Evolutionary conservation across 2,888 invertebrate species (phyloP), one percentile per base, ranked within the genome.

Genomic region (Sussaba pulchella): DNA sequence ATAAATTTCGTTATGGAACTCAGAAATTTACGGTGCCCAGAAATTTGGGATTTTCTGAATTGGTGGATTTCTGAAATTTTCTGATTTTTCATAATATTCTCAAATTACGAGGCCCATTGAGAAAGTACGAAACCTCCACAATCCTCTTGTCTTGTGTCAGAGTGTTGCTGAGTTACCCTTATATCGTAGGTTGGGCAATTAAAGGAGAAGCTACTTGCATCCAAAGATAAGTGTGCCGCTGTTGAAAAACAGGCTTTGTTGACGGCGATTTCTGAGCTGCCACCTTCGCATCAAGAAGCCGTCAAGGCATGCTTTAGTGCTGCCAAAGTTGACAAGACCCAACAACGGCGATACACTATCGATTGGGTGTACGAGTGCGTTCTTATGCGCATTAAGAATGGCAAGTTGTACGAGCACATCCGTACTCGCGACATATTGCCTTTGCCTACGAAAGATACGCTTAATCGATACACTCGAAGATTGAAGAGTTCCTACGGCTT

Each of bases 331-430:
- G 41, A 78, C 14, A 82, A 82, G 9, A 59, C 41, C 5, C 47
- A 45, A 24, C 57, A 57, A 39, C 66, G 69, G 31, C 54, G 78
- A 9, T 82, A 82, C 50, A 52, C 14, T 9, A 26, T 63, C 0
- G 36, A 80, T 10, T 82, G 82, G 82, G 61, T 84, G 0, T 84
- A 81, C 36, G 83, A 84, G 57, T 82, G 84, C 47, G 39, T 84
- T 12, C 41, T 81, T 6, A 63, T 83, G 63, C 47, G 82, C 6
- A 82, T 83, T 10, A 84, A 81, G 36, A 85, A 81, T 50, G 47
- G 69, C 4, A 74, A 41, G 19, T 43, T 82, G 36, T 83, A 83
- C 36, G 69, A 83, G 31, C 75, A 83, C 54, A 10, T 83, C 2
- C 69, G 84, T 31, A 66, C 47, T 8, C 66, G 73, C 0, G 70